Percentiles rank a stretch among this genome's conserved stretches.
Evolutionary conservation across 2,888 invertebrate genomes (phyloP).

Genomic region (Hymenopus coronatus): DNA sequence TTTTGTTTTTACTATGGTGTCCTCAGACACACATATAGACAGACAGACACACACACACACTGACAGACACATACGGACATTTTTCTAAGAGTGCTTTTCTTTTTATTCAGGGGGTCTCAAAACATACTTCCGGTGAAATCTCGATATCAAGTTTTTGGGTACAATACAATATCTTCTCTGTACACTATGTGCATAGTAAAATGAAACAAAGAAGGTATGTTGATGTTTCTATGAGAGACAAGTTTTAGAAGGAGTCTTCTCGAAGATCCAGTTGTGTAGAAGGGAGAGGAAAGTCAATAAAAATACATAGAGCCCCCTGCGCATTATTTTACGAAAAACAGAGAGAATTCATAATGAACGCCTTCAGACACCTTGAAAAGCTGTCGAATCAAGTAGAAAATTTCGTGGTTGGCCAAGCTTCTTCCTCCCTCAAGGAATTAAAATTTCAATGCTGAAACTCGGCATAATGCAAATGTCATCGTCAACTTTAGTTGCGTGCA

Average conservation of each 20-base stretch:
- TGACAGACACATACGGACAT: no score
- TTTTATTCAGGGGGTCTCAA: no score
- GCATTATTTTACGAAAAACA: not conserved
- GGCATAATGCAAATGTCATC: constrained; percentile 17
- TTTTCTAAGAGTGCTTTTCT: no score
- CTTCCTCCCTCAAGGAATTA: constrained; percentile 3
- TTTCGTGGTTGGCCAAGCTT: constrained; percentile 6
- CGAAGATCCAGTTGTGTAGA: not conserved
- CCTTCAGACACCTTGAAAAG: not conserved
- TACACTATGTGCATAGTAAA: no score
- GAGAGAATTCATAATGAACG: not conserved
- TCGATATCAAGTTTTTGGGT: no score
- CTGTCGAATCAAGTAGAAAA: not conserved
- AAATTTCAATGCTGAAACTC: constrained; percentile 8
- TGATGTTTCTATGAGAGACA: no score
- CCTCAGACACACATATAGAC: no score
- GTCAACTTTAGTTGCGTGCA: not conserved
- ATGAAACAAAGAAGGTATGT: no score
- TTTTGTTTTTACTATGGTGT: no score
- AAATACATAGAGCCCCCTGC: not conserved
- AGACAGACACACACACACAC: no score
- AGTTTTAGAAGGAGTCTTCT: not conserved
- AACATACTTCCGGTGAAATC: no score
- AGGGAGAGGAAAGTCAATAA: not conserved
- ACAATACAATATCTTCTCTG: no score